These are phyloP conservation scores for Hipposideros larvatus DNA, from an alignment of 2,797 vertebrate species.

Conservation along the genomic window DNA sequence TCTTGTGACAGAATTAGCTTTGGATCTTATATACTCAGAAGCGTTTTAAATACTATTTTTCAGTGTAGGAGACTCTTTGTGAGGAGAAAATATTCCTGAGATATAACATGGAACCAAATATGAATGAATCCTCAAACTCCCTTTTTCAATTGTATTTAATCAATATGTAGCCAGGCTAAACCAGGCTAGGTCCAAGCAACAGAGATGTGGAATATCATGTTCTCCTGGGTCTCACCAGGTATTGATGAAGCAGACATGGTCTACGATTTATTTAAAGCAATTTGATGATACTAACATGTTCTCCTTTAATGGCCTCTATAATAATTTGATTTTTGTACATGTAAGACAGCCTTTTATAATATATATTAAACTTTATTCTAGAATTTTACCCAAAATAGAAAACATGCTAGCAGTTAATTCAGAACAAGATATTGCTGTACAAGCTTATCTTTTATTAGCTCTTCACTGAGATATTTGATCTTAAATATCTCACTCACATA, in stretches of 20 bases:
- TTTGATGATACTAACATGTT: not conserved
- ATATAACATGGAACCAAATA: not conserved
- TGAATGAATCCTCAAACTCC: not conserved
- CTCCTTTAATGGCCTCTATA: not conserved
- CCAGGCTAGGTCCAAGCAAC: not conserved
- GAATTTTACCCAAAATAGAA: not conserved
- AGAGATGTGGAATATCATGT: not conserved
- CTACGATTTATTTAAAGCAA: not conserved
- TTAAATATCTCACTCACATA: not conserved
- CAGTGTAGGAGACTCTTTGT: not conserved
- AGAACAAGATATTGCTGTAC: not conserved
- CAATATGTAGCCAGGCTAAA: not conserved
- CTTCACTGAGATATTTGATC: not conserved
- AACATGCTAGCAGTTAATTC: not conserved
- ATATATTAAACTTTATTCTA: not conserved
- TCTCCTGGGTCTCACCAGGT: not conserved
- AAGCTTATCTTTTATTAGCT: not conserved
- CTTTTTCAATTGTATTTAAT: not conserved
- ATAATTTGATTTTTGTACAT: not conserved
- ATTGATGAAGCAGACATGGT: not conserved
- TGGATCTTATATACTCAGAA: conserved; percentile 44
- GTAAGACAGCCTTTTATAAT: not conserved
- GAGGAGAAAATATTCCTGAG: conserved; percentile 29
- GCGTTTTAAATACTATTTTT: conserved; percentile 5
- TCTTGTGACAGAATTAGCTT: conserved; percentile 14